These are phyloP conservation scores for Gasteruption jaculator DNA, from an alignment of 2,888 invertebrate genomes.

Conservation along the genomic window DNA sequence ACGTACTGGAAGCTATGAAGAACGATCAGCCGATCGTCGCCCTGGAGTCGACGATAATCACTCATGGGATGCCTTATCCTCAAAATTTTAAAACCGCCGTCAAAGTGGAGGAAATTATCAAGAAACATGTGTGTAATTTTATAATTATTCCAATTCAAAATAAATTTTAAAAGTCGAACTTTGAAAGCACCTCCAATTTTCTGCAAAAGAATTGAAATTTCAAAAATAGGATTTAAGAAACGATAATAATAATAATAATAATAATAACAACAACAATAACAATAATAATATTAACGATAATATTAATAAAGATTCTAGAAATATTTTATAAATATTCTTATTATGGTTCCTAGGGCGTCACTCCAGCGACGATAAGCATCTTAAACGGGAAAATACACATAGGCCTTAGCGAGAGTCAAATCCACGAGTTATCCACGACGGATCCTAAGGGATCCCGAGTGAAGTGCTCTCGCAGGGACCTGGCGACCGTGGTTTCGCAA, in stretches of 20 bases:
- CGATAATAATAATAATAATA: too few relatives aligned
- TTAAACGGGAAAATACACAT: conserved; percentile 77
- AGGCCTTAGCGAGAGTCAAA: conserved; percentile 65
- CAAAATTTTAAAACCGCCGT: conserved; percentile 82
- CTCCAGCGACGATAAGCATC: conserved; percentile 91
- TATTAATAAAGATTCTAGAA: conserved; percentile 10
- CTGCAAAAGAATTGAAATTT: too few relatives aligned
- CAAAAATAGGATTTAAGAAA: too few relatives aligned
- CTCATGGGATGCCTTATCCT: conserved; percentile 97
- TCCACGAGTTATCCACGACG: conserved; percentile 62
- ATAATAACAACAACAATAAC: too few relatives aligned
- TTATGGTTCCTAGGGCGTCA: conserved; percentile 61
- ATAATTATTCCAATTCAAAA: too few relatives aligned
- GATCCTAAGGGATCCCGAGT: conserved; percentile 54
- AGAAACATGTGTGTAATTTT: conserved; percentile 57
- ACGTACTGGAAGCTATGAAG: conserved; percentile 64
- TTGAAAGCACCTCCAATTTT: too few relatives aligned
- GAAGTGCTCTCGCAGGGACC: conserved; percentile 86
- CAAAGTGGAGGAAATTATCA: conserved; percentile 74
- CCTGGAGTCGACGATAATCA: conserved; percentile 95
- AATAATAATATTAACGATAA: background rate
- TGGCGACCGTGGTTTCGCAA: conserved; percentile 71
- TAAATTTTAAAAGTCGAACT: too few relatives aligned
- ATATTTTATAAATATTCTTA: too few relatives aligned
- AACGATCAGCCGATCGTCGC: conserved; percentile 77